Base-by-base conservation (phyloP, 2,888 invertebrate species). In the Lasioglossum calceatum region DNA sequence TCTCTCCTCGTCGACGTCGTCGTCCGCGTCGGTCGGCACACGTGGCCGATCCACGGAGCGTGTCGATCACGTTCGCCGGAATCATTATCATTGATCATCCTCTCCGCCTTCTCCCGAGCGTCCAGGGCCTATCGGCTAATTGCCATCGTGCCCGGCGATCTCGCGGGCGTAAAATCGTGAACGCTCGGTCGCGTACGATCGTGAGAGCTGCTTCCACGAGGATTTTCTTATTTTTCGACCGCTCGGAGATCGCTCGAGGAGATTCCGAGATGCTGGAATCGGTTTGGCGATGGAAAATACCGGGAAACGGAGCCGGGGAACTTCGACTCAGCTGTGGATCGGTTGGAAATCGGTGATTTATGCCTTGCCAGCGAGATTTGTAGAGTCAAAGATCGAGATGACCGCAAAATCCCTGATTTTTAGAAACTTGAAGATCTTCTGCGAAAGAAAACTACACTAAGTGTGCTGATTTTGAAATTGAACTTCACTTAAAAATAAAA, bases 81-180 rank as follows among this genome's bases (percentile, higher is more conserved):
- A 93, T 94, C 93, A 93, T 94, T 93, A 94, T 93, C 94, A 93
- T 94, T 93, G 92, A 94, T 94, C 94, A 93, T 93, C 91, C 89
- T 85, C 87, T 75, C 85, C 90, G 88, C 87, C 85, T 87, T 86
- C 85, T 78, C 85, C 79, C 86, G 82, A 80, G 81, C 82, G 84
- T 77, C n/a, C 73, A 54, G 83, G 79, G 85, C 82, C 92, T 89
- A 92, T 92, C 92, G 89, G 87, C 90, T 92, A 92, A 92, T 92
- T 92, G 91, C 92, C 88, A 82, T 81, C 89, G 86, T 82, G 86
- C 54, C 88, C 88, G 83, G 79, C 87, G 89, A 90, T 90, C 90
- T 90, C 86, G 84, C 84, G 79, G 77, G 77, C 90, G 80, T 83
- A 87, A 90, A 90, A 89, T 90, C 90, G 84, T 86, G 87, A 84